Percentiles rank a stretch among this genome's conserved stretches.
These are phyloP conservation scores for Tanypteryx hageni DNA, from an alignment of 2,888 invertebrate genomes.

Conservation along the genomic window DNA sequence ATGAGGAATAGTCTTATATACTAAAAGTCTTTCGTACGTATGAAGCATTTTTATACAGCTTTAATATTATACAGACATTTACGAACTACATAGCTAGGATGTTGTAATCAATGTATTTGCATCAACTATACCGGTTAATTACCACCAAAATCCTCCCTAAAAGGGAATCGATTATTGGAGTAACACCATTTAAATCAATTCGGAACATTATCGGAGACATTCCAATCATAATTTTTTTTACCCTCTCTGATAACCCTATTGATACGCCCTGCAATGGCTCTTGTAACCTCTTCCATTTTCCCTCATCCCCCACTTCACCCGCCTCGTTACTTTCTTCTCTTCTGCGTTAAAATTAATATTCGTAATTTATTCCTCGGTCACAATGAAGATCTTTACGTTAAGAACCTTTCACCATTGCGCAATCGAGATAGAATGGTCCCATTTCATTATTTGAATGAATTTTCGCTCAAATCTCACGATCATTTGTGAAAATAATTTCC, in stretches of 20 bases:
- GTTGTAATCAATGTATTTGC: too few species aligned
- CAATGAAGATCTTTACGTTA: not conserved
- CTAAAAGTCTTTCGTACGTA: too few species aligned
- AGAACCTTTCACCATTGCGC: not conserved
- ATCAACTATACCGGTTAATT: not conserved
- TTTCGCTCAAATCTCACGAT: too few species aligned
- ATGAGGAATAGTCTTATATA: too few species aligned
- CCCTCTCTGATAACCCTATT: slow-evolving; percentile 16
- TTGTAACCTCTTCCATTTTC: too few species aligned
- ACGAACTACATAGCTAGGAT: too few species aligned
- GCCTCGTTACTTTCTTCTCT: too few species aligned
- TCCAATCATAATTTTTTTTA: not conserved
- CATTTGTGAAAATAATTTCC: too few species aligned
- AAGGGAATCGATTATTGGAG: not conserved
- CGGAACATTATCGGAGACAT: not conserved
- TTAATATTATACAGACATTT: too few species aligned
- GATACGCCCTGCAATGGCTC: not conserved
- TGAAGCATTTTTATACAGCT: too few species aligned
- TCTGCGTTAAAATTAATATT: not conserved
- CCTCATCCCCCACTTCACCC: too few species aligned
- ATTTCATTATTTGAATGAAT: not conserved
- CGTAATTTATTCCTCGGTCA: not conserved
- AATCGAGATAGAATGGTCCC: not conserved
- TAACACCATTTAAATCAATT: slow-evolving; percentile 7
- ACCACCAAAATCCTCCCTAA: not conserved